phyloP scores from a whole-genome alignment of 2,113 vertebrate species.

The Pimephales promelas region DNA sequence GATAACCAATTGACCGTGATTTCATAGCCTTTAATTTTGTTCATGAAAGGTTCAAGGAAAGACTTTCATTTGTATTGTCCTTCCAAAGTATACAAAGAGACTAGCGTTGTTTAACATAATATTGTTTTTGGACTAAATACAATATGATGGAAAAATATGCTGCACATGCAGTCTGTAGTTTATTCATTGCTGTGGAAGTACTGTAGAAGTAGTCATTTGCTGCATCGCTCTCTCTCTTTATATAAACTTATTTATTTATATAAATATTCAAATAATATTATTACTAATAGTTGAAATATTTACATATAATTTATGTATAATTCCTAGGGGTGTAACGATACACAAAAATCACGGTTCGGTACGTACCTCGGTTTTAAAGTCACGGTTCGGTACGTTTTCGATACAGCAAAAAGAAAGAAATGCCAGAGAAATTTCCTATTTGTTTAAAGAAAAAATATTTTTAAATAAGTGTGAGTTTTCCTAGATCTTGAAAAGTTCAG shows the following conservation, averaged over 20 bases:
- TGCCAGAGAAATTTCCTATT: no score
- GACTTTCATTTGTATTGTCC: constrained; percentile 49
- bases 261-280: background rate
- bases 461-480: no score
- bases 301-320: no score
- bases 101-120: constrained; percentile 17
- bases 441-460: no score
- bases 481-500: no score
- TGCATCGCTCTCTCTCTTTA: constrained; percentile 12
- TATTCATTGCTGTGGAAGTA: background rate
- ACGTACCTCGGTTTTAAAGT: no score
- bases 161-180: background rate
- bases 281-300: background rate
- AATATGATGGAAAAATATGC: constrained; percentile 12
- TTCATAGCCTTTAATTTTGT: constrained; percentile 56
- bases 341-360: no score
- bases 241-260: constrained; percentile 2
- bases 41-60: constrained; percentile 44
- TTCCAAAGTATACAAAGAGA: constrained; percentile 28
- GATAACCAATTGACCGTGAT: constrained; percentile 64
- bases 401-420: no score
- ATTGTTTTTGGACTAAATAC: background rate
- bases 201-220: background rate
- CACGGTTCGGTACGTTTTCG: no score
- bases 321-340: no score